phyloP scores from a whole-genome alignment of 2,888 invertebrate species.

The Eupithecia inturbata region DNA sequence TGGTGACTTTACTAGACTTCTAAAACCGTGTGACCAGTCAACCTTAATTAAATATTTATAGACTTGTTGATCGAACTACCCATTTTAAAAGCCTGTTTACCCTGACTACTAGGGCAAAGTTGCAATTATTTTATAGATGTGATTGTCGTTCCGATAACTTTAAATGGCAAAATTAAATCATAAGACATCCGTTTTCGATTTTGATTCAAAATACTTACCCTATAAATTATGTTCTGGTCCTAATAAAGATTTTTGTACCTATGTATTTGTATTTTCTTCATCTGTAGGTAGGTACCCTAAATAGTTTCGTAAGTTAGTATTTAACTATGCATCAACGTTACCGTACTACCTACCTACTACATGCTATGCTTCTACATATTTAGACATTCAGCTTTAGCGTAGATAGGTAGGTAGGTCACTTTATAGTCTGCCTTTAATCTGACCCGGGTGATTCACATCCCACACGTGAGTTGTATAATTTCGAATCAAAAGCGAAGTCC shows the following conservation, averaged over 20 bases:
- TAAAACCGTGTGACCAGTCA: neutral
- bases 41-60: neutral
- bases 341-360: neutral
- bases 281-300: too few relatives aligned
- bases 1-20: neutral
- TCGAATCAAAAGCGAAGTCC: neutral
- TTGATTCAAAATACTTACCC: neutral
- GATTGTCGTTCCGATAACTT: slow-evolving; percentile 13
- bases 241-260: too few relatives aligned
- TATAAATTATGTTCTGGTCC: too few relatives aligned
- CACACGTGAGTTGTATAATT: neutral
- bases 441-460: neutral
- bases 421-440: neutral
- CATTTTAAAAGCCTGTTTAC: slow-evolving; percentile 23
- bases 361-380: too few relatives aligned
- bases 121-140: neutral
- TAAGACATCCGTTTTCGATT: neutral
- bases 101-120: slow-evolving; percentile 22
- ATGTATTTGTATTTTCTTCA: too few relatives aligned
- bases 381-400: neutral
- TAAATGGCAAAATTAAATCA: slow-evolving; percentile 5
- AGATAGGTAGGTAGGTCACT: neutral
- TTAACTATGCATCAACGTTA: neutral
- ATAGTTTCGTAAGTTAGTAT: too few relatives aligned
- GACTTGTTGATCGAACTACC: neutral